A percentile compares a stretch with the other conserved stretches of the same genome.
Evolutionary conservation across 2,888 invertebrate genomes (phyloP).

Genomic region (Deroplatys truncata): DNA sequence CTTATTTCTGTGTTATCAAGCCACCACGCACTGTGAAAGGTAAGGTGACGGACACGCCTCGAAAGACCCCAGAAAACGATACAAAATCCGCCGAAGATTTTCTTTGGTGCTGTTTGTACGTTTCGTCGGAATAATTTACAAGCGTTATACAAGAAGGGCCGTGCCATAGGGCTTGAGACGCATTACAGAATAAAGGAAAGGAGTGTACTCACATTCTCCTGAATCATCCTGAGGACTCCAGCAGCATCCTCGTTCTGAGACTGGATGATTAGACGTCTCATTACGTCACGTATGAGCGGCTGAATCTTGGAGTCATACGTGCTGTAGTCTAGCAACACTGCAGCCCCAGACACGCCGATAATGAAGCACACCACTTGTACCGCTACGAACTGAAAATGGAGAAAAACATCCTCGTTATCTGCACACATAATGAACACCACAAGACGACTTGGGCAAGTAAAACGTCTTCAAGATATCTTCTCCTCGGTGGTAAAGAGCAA

Average conservation of each 20-base stretch:
- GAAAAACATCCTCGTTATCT: constrained; percentile 21
- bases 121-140: no score
- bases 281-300: constrained; percentile 66
- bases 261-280: constrained; percentile 65
- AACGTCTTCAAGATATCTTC: neutral
- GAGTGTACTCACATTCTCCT: constrained; percentile 69
- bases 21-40: no score
- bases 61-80: no score
- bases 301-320: constrained; percentile 77
- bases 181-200: no score
- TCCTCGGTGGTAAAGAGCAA: no score
- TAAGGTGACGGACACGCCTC: no score
- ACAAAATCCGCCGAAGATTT: no score
- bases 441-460: neutral
- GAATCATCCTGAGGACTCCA: constrained; percentile 69
- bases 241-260: constrained; percentile 66
- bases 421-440: neutral
- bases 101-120: no score
- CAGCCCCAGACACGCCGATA: constrained; percentile 67
- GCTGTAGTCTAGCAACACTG: constrained; percentile 73
- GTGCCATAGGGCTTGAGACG: no score
- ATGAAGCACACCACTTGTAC: constrained; percentile 68
- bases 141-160: no score
- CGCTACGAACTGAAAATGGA: constrained; percentile 62
- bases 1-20: no score